Base-by-base conservation (phyloP, 2,113 vertebrate species). In the Carollia perspicillata region DNA sequence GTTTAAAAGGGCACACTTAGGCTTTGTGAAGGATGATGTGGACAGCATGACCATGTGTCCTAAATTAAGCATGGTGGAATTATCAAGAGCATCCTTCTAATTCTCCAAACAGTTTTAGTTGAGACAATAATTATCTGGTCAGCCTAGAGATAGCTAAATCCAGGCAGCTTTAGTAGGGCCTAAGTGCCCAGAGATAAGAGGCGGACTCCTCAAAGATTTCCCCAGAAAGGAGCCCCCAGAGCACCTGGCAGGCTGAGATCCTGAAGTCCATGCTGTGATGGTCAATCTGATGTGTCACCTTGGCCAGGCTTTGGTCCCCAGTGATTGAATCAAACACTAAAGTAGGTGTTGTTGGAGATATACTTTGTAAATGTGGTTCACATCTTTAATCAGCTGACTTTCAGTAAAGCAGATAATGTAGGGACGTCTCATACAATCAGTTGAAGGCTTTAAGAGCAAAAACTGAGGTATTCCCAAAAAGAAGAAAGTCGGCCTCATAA, bases 1-100 rank as follows among this genome's bases (percentile, higher is more conserved):
- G 28, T 35, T 6, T 8, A 2, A 1, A 2, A 30, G 23, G 23
- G 18, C 40, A 35, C 3, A 0, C 0, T 28, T 17, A 4, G 20
- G n/a, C 22, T 8, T 2, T 23, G 14, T 13, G 3, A 6, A 22
- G 47, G 40, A 72, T 16, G 78, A 13, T 0, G 2, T 8, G 13
- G 58, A 5, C 18, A 30, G 22, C 11, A 1, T 9, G 60, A 8
- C 47, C 13, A 7, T 1, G 8, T 0, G 1, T 10, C 49, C 33
- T 71, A 6, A 47, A 4, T 30, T 12, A 2, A 30, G 6, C 58
- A 30, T 23, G 9, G 35, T 0, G 2, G 35, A 22, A 5, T 5
- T 11, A 26, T 40, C 47, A 37, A 16, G 22, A 4, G 2, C 26
- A 14, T 17, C 5, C 13, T 49, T 58, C 10, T 4, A 1, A n/a